phyloP scores from a whole-genome alignment of 2,113 vertebrate genomes.

The Amazona vittata region DNA sequence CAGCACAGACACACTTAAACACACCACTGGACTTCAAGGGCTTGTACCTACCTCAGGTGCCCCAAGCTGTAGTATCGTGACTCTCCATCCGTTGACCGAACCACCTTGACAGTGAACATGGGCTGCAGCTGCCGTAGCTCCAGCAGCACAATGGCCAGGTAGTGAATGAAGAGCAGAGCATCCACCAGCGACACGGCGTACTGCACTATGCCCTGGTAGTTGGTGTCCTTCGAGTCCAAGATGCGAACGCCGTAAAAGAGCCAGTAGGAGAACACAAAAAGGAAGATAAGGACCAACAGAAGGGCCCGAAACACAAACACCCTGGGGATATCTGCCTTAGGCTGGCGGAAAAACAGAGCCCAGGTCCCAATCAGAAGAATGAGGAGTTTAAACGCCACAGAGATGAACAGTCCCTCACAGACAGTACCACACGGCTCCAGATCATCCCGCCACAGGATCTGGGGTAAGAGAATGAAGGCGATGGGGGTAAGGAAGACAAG shows the following conservation, averaged over 20 bases:
- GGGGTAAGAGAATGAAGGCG: constrained; percentile 90
- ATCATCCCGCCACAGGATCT: constrained; percentile 87
- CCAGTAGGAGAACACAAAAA: constrained; percentile 95
- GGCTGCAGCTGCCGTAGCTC: constrained; percentile 92
- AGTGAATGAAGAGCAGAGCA: constrained; percentile 93
- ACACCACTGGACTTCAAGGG: rapidly evolving
- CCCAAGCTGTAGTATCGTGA: constrained; percentile 90
- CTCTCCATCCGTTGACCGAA: constrained; percentile 90
- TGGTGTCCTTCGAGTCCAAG: constrained; percentile 88
- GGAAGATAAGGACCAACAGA: constrained; percentile 87
- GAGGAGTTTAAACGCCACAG: constrained; percentile 93
- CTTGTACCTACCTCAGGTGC: constrained; percentile 82
- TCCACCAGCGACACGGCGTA: constrained; percentile 94
- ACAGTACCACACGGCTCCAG: constrained; percentile 89
- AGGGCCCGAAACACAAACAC: constrained; percentile 91
- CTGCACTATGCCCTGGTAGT: constrained; percentile 94
- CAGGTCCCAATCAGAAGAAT: constrained; percentile 91
- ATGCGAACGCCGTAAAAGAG: constrained; percentile 95
- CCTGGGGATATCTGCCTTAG: constrained; percentile 83
- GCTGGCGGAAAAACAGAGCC: constrained; percentile 89
- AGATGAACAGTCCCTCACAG: constrained; percentile 95
- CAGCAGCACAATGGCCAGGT: constrained; percentile 92
- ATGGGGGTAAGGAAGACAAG: constrained; percentile 90
- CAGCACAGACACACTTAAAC: neutral
- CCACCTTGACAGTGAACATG: constrained; percentile 86